Evolutionary conservation across 1,140 invertebrate genomes (phyloP), one percentile per base, ranked within the genome.

Genomic region (Aplysia californica): DNA sequence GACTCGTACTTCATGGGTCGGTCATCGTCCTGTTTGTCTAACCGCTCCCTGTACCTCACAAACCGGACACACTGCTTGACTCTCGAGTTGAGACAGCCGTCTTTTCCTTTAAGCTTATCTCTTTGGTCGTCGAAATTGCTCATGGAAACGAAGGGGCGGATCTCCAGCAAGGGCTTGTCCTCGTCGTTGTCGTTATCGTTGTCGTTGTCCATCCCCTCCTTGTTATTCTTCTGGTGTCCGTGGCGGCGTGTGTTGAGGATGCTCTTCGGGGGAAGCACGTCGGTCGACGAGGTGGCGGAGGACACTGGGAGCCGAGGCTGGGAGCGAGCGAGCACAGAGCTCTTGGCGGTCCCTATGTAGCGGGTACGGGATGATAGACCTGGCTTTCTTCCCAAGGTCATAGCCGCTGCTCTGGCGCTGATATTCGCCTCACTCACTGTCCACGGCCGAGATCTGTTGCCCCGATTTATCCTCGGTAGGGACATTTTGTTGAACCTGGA

Each of bases 51-150:
- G 58, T 61, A 61, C 6, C 58, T 10, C 20, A 61, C 58, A 29
- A 61, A 61, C 6, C 58, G 58, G 20, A 61, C 58, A 29, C 58
- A 61, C 58, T 61, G 58, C 58, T 61, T 61, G 58, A 61, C 58
- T 10, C 58, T 10, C 18, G 58, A 61, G 58, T 61, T 10, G 10
- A 61, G 58, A 29, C 58, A 61, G 18, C 58, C 58, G 58, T 61
- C 29, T 26, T 61, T 61, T 6, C 58, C 58, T 6, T 26, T 10
- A 29, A 61, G 58, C 58, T 61, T 61, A 6, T 61, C 58, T 61
- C 58, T 10, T 26, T 61, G 58, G 29, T 61, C 58, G 58, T 31
- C 58, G 6, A 61, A 29, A 10, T 6, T 26, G 29, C 58, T 61
- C 44, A n/a, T 15, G 6, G 58, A 10, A 6, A 61, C 10, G 29